Percentiles rank a stretch among this genome's conserved stretches.
These are phyloP conservation scores for Oreochromis tanganicae DNA, from an alignment of 2,113 vertebrate genomes.

Conservation along the genomic window DNA sequence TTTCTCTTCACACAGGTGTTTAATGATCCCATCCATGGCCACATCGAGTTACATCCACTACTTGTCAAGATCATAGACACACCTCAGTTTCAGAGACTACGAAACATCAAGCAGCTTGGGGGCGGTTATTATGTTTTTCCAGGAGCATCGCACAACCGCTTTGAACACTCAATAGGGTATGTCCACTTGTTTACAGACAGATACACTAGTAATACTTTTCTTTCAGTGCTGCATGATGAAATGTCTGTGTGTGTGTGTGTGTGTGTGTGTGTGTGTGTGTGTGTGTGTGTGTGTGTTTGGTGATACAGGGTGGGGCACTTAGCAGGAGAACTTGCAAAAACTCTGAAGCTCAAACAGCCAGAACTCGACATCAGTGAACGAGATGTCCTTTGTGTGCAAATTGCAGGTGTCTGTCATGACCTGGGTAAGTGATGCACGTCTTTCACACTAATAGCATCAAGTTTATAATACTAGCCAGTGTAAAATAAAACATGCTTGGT, in stretches of 20 bases:
- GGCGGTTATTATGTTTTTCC: neutral
- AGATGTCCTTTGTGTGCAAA: constrained; percentile 86
- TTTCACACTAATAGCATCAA: neutral
- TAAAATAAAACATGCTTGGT: neutral
- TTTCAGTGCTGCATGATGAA: neutral
- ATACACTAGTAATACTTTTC: neutral
- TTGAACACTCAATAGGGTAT: neutral
- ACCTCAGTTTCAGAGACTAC: neutral
- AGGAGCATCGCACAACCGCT: neutral
- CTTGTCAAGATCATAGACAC: neutral
- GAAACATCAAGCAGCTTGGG: neutral
- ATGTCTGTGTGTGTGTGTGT: neutral
- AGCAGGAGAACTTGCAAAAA: constrained; percentile 75
- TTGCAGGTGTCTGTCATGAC: constrained; percentile 61
- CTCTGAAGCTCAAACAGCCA: constrained; percentile 31
- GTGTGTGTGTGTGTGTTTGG: fast-evolving
- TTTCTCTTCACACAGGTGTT: neutral
- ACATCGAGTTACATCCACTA: neutral
- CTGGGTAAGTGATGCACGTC: constrained; percentile 69
- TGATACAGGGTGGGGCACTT: constrained; percentile 77
- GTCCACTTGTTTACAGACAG: neutral
- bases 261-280: fast-evolving
- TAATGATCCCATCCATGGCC: neutral
- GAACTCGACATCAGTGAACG: constrained; percentile 46
- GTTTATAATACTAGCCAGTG: neutral